Percentiles rank a stretch among this genome's conserved stretches.
phyloP scores from a whole-genome alignment of 2,888 invertebrate genomes.

The Heliconius ismenius region DNA sequence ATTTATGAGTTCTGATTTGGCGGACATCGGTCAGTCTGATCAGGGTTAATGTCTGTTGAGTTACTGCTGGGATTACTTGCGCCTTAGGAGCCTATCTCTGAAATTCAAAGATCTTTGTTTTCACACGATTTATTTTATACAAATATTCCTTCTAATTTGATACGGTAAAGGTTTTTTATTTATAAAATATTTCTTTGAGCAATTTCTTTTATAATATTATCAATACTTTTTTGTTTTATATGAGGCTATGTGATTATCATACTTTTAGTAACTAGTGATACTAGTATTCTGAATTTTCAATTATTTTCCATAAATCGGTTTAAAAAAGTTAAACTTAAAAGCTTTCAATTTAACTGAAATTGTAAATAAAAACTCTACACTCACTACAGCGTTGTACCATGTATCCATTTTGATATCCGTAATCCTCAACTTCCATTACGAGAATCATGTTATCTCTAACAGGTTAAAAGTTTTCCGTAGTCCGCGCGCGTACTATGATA shows the following conservation, averaged over 20 bases:
- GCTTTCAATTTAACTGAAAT: neutral
- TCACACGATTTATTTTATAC: neutral
- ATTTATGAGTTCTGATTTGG: slow-evolving; percentile 18
- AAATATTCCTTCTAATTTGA: neutral
- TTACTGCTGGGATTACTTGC: slow-evolving; percentile 22
- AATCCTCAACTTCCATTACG: slow-evolving; percentile 37
- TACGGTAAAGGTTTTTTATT: neutral
- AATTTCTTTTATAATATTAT: too few relatives aligned
- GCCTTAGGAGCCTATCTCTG: neutral
- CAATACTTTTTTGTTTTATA: too few relatives aligned
- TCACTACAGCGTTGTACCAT: neutral
- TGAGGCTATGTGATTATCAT: too few relatives aligned
- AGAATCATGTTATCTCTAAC: slow-evolving; percentile 40
- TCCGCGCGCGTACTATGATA: slow-evolving; percentile 56
- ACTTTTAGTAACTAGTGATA: too few relatives aligned
- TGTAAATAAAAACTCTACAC: neutral
- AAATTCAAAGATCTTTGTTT: neutral
- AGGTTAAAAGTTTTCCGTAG: slow-evolving; percentile 42
- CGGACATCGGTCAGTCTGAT: slow-evolving; percentile 22
- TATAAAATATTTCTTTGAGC: too few relatives aligned
- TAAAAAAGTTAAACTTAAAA: neutral
- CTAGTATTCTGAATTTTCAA: too few relatives aligned
- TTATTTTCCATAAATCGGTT: neutral
- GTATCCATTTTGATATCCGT: slow-evolving; percentile 11
- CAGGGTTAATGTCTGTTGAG: slow-evolving; percentile 25